phyloP scores from a whole-genome alignment of 2,888 invertebrate genomes.

The Melitaea athalia region DNA sequence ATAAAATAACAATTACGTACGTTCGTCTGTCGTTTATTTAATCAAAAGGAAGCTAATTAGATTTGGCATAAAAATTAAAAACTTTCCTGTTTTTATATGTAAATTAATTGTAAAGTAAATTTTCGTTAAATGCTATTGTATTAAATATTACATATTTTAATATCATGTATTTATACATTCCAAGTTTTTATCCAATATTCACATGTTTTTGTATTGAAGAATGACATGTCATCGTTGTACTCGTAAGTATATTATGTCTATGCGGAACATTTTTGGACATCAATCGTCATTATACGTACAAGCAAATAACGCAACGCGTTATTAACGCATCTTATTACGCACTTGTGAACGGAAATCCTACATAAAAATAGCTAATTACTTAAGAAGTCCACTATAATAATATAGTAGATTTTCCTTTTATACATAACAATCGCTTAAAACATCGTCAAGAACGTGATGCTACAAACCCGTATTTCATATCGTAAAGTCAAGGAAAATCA shows the following conservation, averaged over 20 bases:
- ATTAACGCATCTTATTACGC: too few species aligned
- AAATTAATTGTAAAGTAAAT: too few species aligned
- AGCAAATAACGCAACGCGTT: background rate
- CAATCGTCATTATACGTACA: background rate
- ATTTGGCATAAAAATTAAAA: too few species aligned
- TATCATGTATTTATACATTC: too few species aligned
- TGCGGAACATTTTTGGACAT: background rate
- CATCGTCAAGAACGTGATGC: background rate
- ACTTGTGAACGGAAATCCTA: slow-evolving; percentile 21
- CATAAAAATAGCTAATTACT: slow-evolving; percentile 30
- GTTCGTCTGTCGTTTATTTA: too few species aligned
- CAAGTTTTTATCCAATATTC: background rate
- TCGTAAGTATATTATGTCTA: too few species aligned
- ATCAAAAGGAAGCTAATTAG: too few species aligned
- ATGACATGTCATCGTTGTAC: background rate
- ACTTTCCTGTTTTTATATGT: too few species aligned
- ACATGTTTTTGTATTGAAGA: background rate
- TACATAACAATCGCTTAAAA: slow-evolving; percentile 19
- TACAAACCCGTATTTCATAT: slow-evolving; percentile 4
- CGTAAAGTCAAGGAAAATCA: background rate
- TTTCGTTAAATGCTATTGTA: too few species aligned
- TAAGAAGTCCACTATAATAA: slow-evolving; percentile 20
- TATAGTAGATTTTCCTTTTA: slow-evolving; percentile 24
- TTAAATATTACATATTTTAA: too few species aligned
- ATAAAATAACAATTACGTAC: too few species aligned